Conservation (phyloP, 1,140 invertebrate species). For the Agrypnia vestita region DNA sequence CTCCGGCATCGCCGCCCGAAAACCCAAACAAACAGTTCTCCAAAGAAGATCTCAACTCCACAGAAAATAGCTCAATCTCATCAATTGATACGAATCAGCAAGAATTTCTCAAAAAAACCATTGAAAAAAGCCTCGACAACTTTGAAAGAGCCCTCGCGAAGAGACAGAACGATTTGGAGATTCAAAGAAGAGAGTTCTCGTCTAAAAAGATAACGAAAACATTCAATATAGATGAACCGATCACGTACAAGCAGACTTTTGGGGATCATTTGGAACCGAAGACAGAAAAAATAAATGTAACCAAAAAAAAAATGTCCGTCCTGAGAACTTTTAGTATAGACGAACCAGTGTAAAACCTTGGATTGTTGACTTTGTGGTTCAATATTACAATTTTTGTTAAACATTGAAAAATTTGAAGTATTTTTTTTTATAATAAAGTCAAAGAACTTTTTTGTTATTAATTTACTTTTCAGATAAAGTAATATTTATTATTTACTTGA, state of each 20-base stretch:
- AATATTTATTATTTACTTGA: no score
- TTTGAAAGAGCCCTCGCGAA: slow-evolving; percentile 64
- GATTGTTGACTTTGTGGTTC: background rate
- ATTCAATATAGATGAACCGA: slow-evolving; percentile 60
- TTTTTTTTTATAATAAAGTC: background rate
- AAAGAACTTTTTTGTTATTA: no score
- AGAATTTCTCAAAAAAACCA: slow-evolving; percentile 61
- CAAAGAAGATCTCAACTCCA: slow-evolving; percentile 47
- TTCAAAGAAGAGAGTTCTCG: slow-evolving; percentile 47
- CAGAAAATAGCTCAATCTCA: slow-evolving; percentile 44
- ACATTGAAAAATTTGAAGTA: background rate
- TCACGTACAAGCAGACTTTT: slow-evolving; percentile 34
- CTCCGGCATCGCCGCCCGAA: slow-evolving; percentile 71
- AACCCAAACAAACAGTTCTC: slow-evolving; percentile 50
- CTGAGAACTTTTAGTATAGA: slow-evolving; percentile 79
- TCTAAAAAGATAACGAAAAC: slow-evolving; percentile 61
- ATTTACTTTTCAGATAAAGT: background rate
- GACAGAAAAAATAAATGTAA: background rate
- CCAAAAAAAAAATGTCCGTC: background rate
- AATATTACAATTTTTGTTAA: no score
- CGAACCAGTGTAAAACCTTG: slow-evolving; percentile 69
- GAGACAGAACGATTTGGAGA: slow-evolving; percentile 48
- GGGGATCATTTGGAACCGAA: slow-evolving; percentile 39
- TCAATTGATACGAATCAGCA: slow-evolving; percentile 38
- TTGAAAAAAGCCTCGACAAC: slow-evolving; percentile 65